Evolutionary conservation across 2,888 invertebrate species (phyloP), one percentile per base, ranked within the genome.

Genomic region (Aphidoletes aphidimyza): DNA sequence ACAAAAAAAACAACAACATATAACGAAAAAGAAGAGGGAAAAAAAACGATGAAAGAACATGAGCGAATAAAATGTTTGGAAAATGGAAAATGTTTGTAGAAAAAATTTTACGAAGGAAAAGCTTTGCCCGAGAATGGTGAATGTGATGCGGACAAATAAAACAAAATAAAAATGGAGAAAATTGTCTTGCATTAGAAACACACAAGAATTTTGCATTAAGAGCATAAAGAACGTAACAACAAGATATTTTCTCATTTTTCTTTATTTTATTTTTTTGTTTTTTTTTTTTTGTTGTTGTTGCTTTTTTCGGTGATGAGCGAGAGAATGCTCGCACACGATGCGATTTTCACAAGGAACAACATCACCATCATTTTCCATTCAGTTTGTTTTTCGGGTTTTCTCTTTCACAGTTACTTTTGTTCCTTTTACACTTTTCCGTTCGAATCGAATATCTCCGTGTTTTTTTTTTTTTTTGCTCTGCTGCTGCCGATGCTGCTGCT

Each of bases 191-290:
- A 83, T 83, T 83, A 83, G 37, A 83, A 69, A 69, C 42, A 39
- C 83, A 83, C 83, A 83, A 83, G 83, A 83, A 83, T 83, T 83
- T 83, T 83, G 42, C 83, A 83, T 83, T 83, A 83, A 83, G 83
- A 49, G 36, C 36, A 47, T 34, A 84, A 84, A 69, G 69, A 69
- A 69, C 54, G 54, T 54, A 54, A 54, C 54, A 69, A 69, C 69
- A 69, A 69, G 54, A 54, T 54, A 54, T 54, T 54, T 54, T 54
- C 54, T 22, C 54, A 54, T 54, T 54, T 54, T 54, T 54, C 54
- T 54, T 6, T 22, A n/a, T 26, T 54, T 17, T n/a, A 2, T 26
- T 26, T 54, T 26, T 26, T 26, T 54, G 5, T 26, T 17, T 30
- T 30, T 14, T 69, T 69, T 34, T 69, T 17, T 14, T 9, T 69